Base-by-base conservation (phyloP, 1,140 invertebrate species). In the Eulimnadia texana region DNA sequence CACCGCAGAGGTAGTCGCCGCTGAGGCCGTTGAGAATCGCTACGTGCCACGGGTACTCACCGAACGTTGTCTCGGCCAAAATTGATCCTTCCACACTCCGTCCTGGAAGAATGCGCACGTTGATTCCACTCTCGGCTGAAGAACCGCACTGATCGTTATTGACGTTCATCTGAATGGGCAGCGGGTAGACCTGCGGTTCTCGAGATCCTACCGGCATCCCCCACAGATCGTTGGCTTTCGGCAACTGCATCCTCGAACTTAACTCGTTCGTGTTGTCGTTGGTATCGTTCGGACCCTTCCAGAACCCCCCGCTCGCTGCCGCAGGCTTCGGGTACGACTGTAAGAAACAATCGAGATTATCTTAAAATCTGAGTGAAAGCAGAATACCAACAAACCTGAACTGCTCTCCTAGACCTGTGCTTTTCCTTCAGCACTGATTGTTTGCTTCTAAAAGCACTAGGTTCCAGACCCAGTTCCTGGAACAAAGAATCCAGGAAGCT, bases 1-100 rank as follows among this genome's bases (percentile, higher is more conserved):
- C 52, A 23, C 23, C 52, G 52, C 52, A 54, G 28, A 54, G 52
- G 3, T 54, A 54, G n/a, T 54, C 52, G 3, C 52, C 52, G 11
- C 23, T 54, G 24, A 25, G 10, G 11, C 52, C 52, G 22, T 54
- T 54, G 23, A 54, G 23, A 2, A 54, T 27, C 24, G 52, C 52
- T 11, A 23, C 52, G 23, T 54, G 52, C 52, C 52, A 54, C 20
- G 52, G 52, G 22, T 25, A 54, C n/a, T 54, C 52, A 27, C 23
- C 52, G 9, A 54, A 54, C 24, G 23, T 54, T 2, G 52, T 54
- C 28, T 54, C 52, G 9, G 52, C 19, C 28, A 25, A 10, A 23
- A 54, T 1, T 2, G 13, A 0, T 23, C 23, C 24, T 3, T 13
- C 22, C 10, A 27, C 23, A 25, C 28, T 54, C 0, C 52, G 52